phyloP scores from a whole-genome alignment of 2,797 vertebrate species.

The Melopsittacus undulatus region DNA sequence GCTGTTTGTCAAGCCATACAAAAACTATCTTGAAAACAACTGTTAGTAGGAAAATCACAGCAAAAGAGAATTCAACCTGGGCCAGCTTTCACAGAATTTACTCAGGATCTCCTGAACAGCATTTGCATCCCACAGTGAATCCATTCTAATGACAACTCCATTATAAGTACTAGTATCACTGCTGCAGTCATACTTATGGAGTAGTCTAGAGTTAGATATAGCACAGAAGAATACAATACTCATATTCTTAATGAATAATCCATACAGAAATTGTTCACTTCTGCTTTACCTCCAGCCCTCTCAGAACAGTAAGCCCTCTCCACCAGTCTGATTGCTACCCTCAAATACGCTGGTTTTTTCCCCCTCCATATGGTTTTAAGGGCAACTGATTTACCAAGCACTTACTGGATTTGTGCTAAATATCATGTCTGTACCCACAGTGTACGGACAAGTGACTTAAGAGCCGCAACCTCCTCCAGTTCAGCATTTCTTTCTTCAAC shows the following conservation, averaged over 20 bases:
- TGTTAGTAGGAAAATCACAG: background rate
- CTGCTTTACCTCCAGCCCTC: background rate
- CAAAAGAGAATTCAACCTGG: background rate
- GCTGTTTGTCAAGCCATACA: background rate
- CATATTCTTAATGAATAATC: background rate
- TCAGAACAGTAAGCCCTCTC: background rate
- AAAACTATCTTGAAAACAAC: background rate
- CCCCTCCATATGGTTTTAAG: background rate
- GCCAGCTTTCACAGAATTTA: background rate
- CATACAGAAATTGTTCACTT: background rate
- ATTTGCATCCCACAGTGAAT: background rate
- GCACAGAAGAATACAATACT: background rate
- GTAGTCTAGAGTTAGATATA: background rate
- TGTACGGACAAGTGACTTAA: background rate
- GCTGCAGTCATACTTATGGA: fast-evolving
- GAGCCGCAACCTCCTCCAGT: background rate
- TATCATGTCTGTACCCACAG: background rate
- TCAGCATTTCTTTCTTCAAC: background rate
- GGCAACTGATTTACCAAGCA: background rate
- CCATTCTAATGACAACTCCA: background rate
- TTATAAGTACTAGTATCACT: background rate
- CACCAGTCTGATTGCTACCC: background rate
- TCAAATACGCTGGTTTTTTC: background rate
- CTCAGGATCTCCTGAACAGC: background rate
- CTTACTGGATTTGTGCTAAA: background rate